Conservation (phyloP, 2,888 invertebrate genomes). For the Philaethria dido region DNA sequence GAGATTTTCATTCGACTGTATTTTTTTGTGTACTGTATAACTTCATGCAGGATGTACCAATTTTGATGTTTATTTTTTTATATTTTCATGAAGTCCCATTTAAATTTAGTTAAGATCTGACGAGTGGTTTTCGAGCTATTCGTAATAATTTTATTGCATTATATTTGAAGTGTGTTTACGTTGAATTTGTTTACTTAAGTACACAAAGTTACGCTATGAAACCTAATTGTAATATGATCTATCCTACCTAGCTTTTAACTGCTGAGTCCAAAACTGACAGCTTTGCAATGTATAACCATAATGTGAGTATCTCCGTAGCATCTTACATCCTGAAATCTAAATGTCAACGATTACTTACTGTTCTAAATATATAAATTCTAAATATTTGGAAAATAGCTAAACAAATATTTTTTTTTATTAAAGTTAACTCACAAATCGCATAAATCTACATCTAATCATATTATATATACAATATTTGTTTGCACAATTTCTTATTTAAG, state of each 20-base stretch:
- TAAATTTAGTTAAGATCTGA: too few species aligned
- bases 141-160: too few species aligned
- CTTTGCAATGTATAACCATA: constrained; percentile 23
- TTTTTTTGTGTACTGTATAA: too few species aligned
- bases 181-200: too few species aligned
- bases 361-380: constrained; percentile 1
- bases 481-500: constrained; percentile 35
- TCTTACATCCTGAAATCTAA: constrained; percentile 54
- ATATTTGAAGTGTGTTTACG: too few species aligned
- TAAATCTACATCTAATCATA: constrained; percentile 59
- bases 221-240: not conserved
- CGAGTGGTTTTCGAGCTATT: too few species aligned
- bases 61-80: too few species aligned
- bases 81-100: too few species aligned
- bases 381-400: constrained; percentile 8
- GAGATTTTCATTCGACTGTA: too few species aligned
- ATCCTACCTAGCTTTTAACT: constrained; percentile 24
- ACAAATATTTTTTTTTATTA: not conserved
- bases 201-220: too few species aligned
- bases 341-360: constrained; percentile 30
- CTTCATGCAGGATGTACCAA: too few species aligned
- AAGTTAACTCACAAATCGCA: constrained; percentile 56
- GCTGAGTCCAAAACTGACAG: constrained; percentile 19
- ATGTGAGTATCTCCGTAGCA: constrained; percentile 42
- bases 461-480: constrained; percentile 47